phyloP scores from a whole-genome alignment of 2,113 vertebrate species.

The Mesoclemmys tuberculata region DNA sequence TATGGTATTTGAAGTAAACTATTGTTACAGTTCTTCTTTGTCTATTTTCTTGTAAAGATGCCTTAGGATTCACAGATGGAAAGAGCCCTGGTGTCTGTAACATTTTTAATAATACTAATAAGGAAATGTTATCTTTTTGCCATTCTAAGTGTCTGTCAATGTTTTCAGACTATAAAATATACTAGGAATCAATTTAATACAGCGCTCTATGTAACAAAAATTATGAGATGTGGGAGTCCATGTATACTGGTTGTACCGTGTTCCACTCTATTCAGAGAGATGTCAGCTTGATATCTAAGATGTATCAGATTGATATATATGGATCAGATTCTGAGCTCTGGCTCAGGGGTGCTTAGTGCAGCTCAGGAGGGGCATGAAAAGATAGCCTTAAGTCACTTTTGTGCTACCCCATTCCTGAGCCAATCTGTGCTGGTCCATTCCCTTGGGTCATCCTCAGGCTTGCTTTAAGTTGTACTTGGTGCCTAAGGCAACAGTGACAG shows the following conservation, averaged over 20 bases:
- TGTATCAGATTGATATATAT: not conserved
- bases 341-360: not conserved
- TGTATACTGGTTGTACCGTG: not conserved
- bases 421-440: not conserved
- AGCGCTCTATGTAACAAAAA: not conserved
- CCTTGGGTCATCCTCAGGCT: not conserved
- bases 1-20: conserved; percentile 12
- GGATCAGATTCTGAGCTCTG: not conserved
- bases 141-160: not conserved
- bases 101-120: not conserved
- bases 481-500: not conserved
- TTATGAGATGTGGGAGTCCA: not conserved
- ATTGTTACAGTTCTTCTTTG: not conserved
- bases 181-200: not conserved
- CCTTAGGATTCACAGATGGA: not conserved
- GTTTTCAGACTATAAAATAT: not conserved
- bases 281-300: not conserved
- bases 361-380: not conserved
- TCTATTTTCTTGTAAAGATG: not conserved
- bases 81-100: not conserved
- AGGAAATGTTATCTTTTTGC: not conserved
- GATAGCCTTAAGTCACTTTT: not conserved
- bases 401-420: not conserved
- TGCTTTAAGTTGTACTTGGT: not conserved
- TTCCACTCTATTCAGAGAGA: not conserved